phyloP scores from a whole-genome alignment of 2,797 vertebrate species.

The Spinus olivaceus region DNA sequence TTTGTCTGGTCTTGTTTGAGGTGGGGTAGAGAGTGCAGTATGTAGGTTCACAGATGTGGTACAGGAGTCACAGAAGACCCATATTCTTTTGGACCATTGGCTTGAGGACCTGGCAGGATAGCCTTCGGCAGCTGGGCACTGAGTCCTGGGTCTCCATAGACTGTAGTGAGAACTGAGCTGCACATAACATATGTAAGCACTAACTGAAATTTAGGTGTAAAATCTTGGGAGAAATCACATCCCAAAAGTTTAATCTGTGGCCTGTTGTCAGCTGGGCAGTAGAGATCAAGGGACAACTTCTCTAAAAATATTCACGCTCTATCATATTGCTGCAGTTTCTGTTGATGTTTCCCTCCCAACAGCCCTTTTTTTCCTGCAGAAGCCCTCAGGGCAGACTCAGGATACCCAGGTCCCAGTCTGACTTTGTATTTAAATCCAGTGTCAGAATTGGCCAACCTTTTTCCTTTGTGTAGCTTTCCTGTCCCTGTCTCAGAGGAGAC shows the following conservation, averaged over 20 bases:
- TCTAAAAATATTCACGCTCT: not conserved
- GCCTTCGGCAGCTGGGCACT: not conserved
- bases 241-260: not conserved
- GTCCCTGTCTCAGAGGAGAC: not conserved
- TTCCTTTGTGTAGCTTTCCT: constrained; percentile 16
- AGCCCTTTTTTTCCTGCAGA: not conserved
- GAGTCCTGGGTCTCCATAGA: not conserved
- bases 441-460: not conserved
- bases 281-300: not conserved
- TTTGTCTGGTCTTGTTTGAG: not conserved
- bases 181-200: not conserved
- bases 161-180: not conserved
- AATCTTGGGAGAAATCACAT: not conserved
- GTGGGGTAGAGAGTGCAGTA: not conserved
- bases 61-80: not conserved
- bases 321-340: not conserved
- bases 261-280: not conserved
- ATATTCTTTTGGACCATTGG: not conserved
- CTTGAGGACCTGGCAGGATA: not conserved
- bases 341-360: not conserved
- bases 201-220: not conserved
- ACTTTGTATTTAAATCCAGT: constrained; percentile 4
- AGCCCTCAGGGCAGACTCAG: not conserved
- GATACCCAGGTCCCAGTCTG: not conserved
- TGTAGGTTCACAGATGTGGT: not conserved